phyloP scores from a whole-genome alignment of 2,888 invertebrate species.

The Calameuta idolon region DNA sequence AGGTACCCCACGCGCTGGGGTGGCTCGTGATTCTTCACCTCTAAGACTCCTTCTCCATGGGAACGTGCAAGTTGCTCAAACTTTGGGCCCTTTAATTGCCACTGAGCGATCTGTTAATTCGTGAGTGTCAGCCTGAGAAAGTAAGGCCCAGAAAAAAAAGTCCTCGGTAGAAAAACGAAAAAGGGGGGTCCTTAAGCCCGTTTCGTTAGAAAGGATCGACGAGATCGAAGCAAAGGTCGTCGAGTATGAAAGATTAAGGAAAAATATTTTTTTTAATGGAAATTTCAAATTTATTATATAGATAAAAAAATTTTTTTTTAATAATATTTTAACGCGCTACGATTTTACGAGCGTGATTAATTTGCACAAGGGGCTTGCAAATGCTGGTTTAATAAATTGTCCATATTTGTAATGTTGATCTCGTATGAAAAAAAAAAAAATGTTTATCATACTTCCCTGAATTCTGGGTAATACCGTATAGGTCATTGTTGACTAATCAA shows the following conservation, averaged over 20 bases:
- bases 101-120: slow-evolving; percentile 61
- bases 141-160: slow-evolving; percentile 14
- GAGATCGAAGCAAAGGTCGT: neutral
- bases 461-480: slow-evolving; percentile 1
- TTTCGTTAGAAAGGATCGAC: neutral
- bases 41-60: slow-evolving; percentile 1
- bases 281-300: neutral
- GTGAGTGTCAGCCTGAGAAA: slow-evolving; percentile 58
- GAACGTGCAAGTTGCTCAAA: slow-evolving; percentile 12
- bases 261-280: no score
- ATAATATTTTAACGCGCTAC: no score
- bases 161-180: slow-evolving; percentile 27
- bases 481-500: slow-evolving; percentile 27
- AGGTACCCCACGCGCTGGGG: slow-evolving; percentile 10
- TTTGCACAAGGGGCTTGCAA: neutral
- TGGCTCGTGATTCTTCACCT: slow-evolving; percentile 3
- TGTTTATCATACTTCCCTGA: neutral
- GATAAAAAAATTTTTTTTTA: no score
- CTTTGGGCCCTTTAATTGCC: slow-evolving; percentile 60
- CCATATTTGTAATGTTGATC: neutral
- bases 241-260: neutral
- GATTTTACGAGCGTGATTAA: neutral
- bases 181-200: slow-evolving; percentile 7
- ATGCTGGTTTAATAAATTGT: neutral
- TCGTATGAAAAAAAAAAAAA: neutral